phyloP scores from a whole-genome alignment of 1,140 invertebrate genomes.

The Mycetomoellerius zeteki region DNA sequence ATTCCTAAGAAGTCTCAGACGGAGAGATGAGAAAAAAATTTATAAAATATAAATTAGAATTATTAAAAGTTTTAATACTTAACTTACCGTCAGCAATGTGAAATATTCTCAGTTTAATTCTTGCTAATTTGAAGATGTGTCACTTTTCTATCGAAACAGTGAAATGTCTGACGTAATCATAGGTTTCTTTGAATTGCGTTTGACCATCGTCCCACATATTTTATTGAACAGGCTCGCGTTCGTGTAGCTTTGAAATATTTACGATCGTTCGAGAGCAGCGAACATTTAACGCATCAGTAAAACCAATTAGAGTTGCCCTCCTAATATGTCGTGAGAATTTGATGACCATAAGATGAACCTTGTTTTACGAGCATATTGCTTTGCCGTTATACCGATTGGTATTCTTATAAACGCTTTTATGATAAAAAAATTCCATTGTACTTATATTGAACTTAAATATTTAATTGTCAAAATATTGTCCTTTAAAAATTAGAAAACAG shows the following conservation, averaged over 20 bases:
- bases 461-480: neutral
- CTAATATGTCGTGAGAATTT: slow-evolving; percentile 72
- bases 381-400: slow-evolving; percentile 68
- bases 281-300: slow-evolving; percentile 82
- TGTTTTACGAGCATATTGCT: slow-evolving; percentile 70
- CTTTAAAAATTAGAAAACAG: neutral
- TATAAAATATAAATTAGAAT: neutral
- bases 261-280: slow-evolving; percentile 72
- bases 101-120: no score
- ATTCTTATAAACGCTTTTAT: slow-evolving; percentile 76
- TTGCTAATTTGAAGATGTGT: no score
- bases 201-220: slow-evolving; percentile 27
- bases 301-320: slow-evolving; percentile 80
- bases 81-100: no score
- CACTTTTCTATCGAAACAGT: neutral
- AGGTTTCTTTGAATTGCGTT: neutral
- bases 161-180: neutral
- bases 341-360: slow-evolving; percentile 42
- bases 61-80: no score
- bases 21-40: neutral
- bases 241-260: slow-evolving; percentile 54
- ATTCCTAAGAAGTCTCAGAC: neutral
- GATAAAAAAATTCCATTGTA: slow-evolving; percentile 27
- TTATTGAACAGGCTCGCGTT: slow-evolving; percentile 33
- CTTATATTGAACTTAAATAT: neutral